A percentile compares a stretch with the other conserved stretches of the same genome.
These are phyloP conservation scores for Drosophila oshimai DNA, from an alignment of 1,140 invertebrate genomes.

Conservation along the genomic window DNA sequence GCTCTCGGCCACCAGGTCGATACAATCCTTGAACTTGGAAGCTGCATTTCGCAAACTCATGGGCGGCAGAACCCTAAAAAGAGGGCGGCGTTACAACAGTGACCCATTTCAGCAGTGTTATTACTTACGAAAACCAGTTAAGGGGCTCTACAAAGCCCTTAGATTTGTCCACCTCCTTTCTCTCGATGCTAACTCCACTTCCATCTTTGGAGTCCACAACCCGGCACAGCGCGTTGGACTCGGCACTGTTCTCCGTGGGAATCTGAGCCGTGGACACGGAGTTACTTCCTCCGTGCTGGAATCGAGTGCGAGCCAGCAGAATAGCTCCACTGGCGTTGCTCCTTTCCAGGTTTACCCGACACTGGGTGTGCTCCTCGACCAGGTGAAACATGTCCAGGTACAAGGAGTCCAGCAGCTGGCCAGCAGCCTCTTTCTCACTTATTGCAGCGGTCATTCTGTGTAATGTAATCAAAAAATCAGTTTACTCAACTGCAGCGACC, in stretches of 20 bases:
- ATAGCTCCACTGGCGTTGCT: conserved; percentile 62
- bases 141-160: conserved; percentile 84
- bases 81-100: background rate
- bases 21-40: conserved; percentile 85
- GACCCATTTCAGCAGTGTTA: background rate
- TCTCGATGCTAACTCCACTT: conserved; percentile 21
- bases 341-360: conserved; percentile 68
- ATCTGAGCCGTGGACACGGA: conserved; percentile 69
- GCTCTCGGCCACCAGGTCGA: conserved; percentile 84
- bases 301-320: conserved; percentile 70
- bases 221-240: conserved; percentile 72
- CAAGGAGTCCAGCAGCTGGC: conserved; percentile 63
- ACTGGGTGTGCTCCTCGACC: conserved; percentile 66
- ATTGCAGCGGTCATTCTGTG: conserved; percentile 28
- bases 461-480: background rate
- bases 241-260: conserved; percentile 74
- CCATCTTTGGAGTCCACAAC: conserved; percentile 28
- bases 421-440: conserved; percentile 40
- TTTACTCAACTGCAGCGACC: background rate
- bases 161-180: conserved; percentile 58
- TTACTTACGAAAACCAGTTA: conserved; percentile 85
- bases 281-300: conserved; percentile 63
- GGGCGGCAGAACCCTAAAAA: conserved; percentile 85
- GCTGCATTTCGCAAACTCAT: conserved; percentile 86
- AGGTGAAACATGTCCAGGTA: conserved; percentile 74